Conservation (phyloP, 2,113 vertebrate genomes). For the Microcebus jonahi region DNA sequence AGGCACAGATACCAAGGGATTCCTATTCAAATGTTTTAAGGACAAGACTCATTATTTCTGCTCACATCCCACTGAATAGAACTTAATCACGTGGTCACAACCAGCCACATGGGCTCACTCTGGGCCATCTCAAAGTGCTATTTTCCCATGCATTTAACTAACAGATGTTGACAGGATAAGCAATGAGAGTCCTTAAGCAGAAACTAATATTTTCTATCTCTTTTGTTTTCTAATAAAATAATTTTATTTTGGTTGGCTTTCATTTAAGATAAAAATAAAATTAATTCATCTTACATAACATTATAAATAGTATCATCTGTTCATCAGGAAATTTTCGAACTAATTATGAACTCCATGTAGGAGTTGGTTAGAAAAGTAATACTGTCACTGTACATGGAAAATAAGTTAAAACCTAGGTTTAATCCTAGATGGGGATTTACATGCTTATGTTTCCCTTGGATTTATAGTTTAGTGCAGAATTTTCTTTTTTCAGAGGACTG, state of each 20-base stretch:
- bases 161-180: not conserved
- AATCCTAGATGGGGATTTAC: not conserved
- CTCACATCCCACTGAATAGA: not conserved
- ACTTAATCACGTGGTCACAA: not conserved
- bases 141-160: not conserved
- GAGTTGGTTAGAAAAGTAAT: not conserved
- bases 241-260: conserved; percentile 16
- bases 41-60: not conserved
- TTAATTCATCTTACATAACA: not conserved
- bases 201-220: not conserved
- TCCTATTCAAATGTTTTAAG: not conserved
- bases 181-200: not conserved
- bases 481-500: not conserved
- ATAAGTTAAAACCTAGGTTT: conserved; percentile 34
- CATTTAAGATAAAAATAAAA: conserved; percentile 1
- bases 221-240: conserved; percentile 32
- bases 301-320: not conserved
- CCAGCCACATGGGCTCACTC: not conserved
- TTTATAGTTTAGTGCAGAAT: not conserved
- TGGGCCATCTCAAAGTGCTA: not conserved
- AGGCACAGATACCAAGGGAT: too few relatives aligned
- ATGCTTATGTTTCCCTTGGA: not conserved
- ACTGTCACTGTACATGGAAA: not conserved
- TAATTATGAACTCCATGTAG: not conserved
- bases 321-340: not conserved